A percentile compares a stretch with the other conserved stretches of the same genome.
Evolutionary conservation across 2,113 vertebrate genomes (phyloP).

Genomic region (Ptilorrhoa leucosticta): DNA sequence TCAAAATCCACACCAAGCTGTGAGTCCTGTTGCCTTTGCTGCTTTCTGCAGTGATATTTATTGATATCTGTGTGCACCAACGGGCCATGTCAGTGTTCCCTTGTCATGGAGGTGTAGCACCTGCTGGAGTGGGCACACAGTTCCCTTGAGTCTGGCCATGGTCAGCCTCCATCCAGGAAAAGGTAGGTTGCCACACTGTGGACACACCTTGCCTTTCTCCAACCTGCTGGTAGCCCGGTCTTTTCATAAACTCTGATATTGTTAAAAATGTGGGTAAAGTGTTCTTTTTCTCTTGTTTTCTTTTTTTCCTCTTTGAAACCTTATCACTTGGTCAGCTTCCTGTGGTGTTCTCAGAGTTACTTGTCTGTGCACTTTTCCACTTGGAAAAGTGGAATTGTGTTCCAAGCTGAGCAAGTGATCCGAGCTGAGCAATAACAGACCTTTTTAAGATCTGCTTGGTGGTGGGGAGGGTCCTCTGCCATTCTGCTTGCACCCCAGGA

Average conservation of each 20-base stretch:
- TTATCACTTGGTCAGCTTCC: neutral
- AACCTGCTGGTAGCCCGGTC: neutral
- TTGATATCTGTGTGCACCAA: neutral
- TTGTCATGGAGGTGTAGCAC: neutral
- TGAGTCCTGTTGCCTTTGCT: neutral
- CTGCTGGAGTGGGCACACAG: neutral
- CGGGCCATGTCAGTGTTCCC: rapidly evolving
- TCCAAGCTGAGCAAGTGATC: neutral
- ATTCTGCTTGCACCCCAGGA: neutral
- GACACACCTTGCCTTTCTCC: neutral
- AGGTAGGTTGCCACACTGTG: neutral
- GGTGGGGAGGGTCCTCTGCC: neutral
- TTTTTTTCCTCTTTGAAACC: neutral
- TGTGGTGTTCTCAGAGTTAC: neutral
- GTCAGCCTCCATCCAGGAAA: neutral
- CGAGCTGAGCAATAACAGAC: neutral
- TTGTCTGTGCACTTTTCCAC: neutral
- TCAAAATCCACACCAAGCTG: neutral
- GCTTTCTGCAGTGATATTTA: neutral
- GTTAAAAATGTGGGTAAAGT: neutral
- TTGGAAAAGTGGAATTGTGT: neutral
- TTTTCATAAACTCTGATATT: neutral
- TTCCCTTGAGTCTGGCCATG: neutral
- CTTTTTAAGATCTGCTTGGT: neutral
- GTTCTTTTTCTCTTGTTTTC: neutral